Evolutionary conservation across 1,140 invertebrate species (phyloP).

Genomic region (Drosophila kohkoa): DNA sequence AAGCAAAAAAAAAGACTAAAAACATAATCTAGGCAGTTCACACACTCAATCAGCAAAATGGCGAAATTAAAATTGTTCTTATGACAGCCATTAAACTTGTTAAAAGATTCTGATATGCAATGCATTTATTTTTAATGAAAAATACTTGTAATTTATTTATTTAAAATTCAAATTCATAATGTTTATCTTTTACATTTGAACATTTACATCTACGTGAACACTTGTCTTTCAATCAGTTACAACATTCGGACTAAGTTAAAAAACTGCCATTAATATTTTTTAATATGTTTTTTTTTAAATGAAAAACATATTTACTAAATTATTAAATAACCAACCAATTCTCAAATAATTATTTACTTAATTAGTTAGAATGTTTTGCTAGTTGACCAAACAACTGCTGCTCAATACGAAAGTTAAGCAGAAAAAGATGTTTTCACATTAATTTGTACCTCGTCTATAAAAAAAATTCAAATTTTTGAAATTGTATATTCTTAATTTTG

Average conservation of each 20-base stretch:
- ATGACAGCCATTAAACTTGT: not conserved
- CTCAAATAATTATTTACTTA: not conserved
- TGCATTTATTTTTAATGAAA: not conserved
- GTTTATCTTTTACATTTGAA: no score
- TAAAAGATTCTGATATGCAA: not conserved
- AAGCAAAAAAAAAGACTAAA: not conserved
- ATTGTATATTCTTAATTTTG: no score
- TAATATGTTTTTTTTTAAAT: not conserved
- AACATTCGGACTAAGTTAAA: not conserved
- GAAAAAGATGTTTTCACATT: no score
- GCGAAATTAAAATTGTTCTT: not conserved
- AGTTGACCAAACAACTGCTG: no score
- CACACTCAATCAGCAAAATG: not conserved
- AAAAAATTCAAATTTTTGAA: no score
- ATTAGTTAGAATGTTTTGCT: not conserved
- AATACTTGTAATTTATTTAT: not conserved
- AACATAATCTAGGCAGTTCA: no score
- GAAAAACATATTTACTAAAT: not conserved
- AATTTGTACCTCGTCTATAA: no score
- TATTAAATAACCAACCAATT: no score
- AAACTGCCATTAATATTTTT: not conserved
- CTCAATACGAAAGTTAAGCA: no score
- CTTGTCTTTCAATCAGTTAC: not conserved
- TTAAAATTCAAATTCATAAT: not conserved
- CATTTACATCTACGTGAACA: no score